Conservation (phyloP, 2,888 invertebrate species). For the Phaonia tiefii region DNA sequence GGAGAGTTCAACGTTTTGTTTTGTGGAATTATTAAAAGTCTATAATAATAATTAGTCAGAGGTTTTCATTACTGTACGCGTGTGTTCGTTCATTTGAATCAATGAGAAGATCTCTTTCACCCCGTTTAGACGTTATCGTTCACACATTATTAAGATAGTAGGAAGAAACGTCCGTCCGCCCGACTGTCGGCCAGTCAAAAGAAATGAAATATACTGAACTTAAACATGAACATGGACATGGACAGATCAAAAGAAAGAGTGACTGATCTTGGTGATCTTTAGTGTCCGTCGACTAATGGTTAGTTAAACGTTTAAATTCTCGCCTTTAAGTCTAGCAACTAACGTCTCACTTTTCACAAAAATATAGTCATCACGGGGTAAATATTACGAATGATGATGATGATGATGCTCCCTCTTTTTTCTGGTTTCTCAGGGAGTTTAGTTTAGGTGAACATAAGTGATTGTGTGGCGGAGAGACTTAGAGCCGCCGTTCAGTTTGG, state of each 20-base stretch:
- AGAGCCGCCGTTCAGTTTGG: slow-evolving; percentile 29
- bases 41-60: slow-evolving; percentile 46
- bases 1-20: no score
- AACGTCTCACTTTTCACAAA: slow-evolving; percentile 62
- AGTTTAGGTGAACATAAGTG: not conserved
- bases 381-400: slow-evolving; percentile 31
- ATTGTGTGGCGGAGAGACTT: not conserved
- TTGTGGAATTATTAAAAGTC: slow-evolving; percentile 12
- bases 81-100: not conserved
- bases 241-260: slow-evolving; percentile 48
- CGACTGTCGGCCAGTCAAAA: no score
- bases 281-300: slow-evolving; percentile 52
- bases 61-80: not conserved
- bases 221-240: slow-evolving; percentile 2
- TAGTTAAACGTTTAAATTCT: slow-evolving; percentile 60
- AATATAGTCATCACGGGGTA: slow-evolving; percentile 61
- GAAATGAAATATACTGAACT: slow-evolving; percentile 24
- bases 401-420: slow-evolving; percentile 19
- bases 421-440: no score
- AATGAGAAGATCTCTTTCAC: slow-evolving; percentile 50
- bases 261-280: slow-evolving; percentile 45
- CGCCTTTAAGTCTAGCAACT: slow-evolving; percentile 53
- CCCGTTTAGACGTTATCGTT: slow-evolving; percentile 66
- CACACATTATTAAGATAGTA: slow-evolving; percentile 73
- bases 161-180: not conserved